phyloP scores from a whole-genome alignment of 92 coral and sea anemone species.

The Phenganax subtilis region DNA sequence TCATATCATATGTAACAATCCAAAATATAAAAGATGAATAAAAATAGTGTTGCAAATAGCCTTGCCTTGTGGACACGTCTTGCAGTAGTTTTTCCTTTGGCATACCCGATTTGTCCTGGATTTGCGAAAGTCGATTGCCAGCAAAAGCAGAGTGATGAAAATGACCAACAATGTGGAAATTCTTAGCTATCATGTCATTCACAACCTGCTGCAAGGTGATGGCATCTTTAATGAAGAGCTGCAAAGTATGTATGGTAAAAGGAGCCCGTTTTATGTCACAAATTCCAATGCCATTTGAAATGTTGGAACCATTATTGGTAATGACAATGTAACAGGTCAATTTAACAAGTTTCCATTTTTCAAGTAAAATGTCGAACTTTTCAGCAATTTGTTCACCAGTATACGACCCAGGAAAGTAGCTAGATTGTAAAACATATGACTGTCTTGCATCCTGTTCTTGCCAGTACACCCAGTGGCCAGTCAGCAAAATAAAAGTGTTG shows the following conservation, averaged over 20 bases:
- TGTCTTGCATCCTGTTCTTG: too few species aligned
- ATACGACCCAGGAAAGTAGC: too few species aligned
- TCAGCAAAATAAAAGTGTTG: too few species aligned
- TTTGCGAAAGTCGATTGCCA: background rate
- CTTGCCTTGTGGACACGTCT: background rate
- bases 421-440: too few species aligned
- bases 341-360: too few species aligned
- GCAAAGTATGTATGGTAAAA: background rate
- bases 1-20: too few species aligned
- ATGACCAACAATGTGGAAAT: background rate
- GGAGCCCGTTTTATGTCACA: background rate
- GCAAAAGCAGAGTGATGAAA: slow-evolving; percentile 3
- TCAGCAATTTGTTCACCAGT: too few species aligned
- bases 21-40: too few species aligned
- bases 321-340: too few species aligned
- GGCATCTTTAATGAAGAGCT: slow-evolving; percentile 6
- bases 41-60: background rate
- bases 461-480: too few species aligned
- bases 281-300: background rate
- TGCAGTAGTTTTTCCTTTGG: background rate
- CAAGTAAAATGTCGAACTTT: too few species aligned
- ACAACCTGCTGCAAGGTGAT: background rate
- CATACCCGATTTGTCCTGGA: background rate
- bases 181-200: background rate
- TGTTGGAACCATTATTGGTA: background rate